These are phyloP conservation scores for Psammodynastes pulverulentus DNA, from an alignment of 2,113 vertebrate genomes.

Conservation along the genomic window DNA sequence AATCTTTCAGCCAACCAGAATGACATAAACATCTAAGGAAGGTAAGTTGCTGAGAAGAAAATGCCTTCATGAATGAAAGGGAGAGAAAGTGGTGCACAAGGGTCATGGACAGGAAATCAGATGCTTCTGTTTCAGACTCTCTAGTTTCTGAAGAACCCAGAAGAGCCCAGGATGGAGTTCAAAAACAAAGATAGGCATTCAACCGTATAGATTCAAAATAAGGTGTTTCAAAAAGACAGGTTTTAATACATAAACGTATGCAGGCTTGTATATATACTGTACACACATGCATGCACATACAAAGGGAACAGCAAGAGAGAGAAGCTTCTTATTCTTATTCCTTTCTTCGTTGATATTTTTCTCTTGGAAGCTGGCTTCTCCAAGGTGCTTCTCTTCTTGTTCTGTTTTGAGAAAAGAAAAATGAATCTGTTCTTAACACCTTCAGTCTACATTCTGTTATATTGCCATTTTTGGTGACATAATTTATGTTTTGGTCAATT, in stretches of 20 bases:
- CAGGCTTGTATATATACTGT: background rate
- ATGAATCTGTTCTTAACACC: background rate
- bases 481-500: background rate
- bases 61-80: constrained; percentile 39
- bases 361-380: background rate
- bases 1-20: background rate
- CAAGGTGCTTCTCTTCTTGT: background rate
- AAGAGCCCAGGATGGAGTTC: constrained; percentile 34
- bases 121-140: constrained; percentile 78
- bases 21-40: background rate
- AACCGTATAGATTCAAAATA: background rate
- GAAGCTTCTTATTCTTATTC: background rate
- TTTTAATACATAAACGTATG: background rate
- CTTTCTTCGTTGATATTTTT: background rate
- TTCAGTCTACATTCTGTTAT: background rate
- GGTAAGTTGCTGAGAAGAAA: background rate
- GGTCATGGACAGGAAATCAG: constrained; percentile 71
- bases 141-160: constrained; percentile 66
- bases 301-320: background rate
- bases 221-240: background rate
- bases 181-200: constrained; percentile 45
- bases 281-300: background rate
- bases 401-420: background rate
- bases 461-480: background rate
- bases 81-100: constrained; percentile 65